Percentiles rank a stretch among this genome's conserved stretches.
Evolutionary conservation across 2,113 vertebrate species (phyloP).

Genomic region (Podilymbus podiceps): DNA sequence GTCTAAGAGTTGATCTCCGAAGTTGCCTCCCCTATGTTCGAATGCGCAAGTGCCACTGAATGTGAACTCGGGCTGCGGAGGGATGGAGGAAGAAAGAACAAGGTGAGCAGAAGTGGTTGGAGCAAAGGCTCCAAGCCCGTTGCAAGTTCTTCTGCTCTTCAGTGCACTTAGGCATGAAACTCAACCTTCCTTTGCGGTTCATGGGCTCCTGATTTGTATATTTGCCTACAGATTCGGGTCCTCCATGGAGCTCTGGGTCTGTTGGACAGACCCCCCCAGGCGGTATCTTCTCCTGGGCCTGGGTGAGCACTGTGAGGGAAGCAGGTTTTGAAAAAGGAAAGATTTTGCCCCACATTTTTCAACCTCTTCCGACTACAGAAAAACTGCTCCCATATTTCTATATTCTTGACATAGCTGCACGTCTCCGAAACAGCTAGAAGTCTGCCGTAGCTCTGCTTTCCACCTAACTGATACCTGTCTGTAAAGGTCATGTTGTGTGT

Average conservation of each 20-base stretch:
- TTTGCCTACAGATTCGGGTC: not conserved
- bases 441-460: not conserved
- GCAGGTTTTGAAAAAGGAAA: not conserved
- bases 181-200: not conserved
- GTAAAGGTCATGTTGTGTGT: not conserved
- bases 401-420: not conserved
- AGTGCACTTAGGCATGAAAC: not conserved
- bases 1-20: rapidly evolving
- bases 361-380: not conserved
- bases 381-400: not conserved
- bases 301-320: not conserved
- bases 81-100: not conserved
- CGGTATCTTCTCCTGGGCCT: not conserved
- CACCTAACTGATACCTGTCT: not conserved
- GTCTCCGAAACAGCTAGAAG: not conserved
- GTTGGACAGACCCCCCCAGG: rapidly evolving
- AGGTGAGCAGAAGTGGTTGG: not conserved
- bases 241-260: not conserved
- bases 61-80: not conserved
- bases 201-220: rapidly evolving
- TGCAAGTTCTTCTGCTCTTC: not conserved
- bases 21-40: not conserved
- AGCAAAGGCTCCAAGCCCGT: not conserved
- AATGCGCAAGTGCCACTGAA: rapidly evolving
- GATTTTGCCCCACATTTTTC: not conserved